Base-by-base conservation (phyloP, 1,140 invertebrate genomes). In the Ladona fulva region DNA sequence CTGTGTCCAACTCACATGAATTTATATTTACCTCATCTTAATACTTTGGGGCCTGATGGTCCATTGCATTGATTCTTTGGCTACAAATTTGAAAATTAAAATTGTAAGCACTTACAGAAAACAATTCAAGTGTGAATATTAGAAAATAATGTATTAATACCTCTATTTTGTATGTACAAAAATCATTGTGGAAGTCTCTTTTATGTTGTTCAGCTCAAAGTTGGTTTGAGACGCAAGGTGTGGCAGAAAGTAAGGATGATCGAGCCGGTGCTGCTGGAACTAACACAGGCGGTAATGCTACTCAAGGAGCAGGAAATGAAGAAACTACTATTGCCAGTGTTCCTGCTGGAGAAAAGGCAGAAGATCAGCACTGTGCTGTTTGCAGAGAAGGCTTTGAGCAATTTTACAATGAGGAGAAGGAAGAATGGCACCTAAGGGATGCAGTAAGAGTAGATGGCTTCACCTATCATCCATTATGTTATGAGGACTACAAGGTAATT, bases 341-440 rank as follows among this genome's bases (percentile, higher is more conserved):
- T 10, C 86, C 89, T 10, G 89, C 90, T 1, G 89, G 89, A 77
- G 84, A 85, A 5, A 85, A 86, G 29, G 84, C 87, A 3, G 86
- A 88, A 78, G 87, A 90, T 80, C 88, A 90, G 8, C 84, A 87
- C 24, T 99, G 97, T 87, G 91, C 92, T 80, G 91, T 97, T 25
- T 99, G 97, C 84, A 90, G 92, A 37, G 97, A 99, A 86, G 87
- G 87, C 75, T 98, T 99, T 85, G 93, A 97, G 78, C 91, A 95
- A 83, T 97, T 96, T 86, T 98, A 94, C 87, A 93, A 97, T 83
- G 95, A 98, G 85, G 97, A 98, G 82, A 92, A 92, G 77, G 97
- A 98, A 84, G 97, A 97, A 83, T 99, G 97, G 97, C 94, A 97
- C 83, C 86, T 98, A 10, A 88, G 91, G 78, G 92, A 95, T 82